Conservation (phyloP, 2,113 vertebrate species). For the Puffinus mauretanicus region DNA sequence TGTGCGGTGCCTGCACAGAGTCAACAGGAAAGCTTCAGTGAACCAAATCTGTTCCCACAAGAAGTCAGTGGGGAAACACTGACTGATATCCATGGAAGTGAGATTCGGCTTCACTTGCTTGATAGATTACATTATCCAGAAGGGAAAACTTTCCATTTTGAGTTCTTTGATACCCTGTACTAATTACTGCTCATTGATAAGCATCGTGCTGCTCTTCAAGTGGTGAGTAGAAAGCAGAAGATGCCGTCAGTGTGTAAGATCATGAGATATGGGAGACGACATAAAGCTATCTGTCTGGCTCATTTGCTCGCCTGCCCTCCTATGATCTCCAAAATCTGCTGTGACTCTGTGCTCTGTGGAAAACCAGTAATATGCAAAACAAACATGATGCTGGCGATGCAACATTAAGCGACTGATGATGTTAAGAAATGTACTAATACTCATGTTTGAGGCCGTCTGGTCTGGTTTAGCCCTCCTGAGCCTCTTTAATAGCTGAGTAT, state of each 20-base stretch:
- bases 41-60: not conserved
- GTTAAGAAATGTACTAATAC: constrained; percentile 43
- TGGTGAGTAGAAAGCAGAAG: not conserved
- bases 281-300: not conserved
- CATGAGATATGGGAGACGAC: not conserved
- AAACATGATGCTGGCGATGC: constrained; percentile 21
- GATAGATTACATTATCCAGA: not conserved
- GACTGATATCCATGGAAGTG: not conserved
- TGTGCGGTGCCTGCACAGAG: not conserved
- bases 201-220: not conserved
- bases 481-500: not conserved
- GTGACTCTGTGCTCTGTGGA: not conserved
- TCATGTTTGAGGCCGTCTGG: not conserved
- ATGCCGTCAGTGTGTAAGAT: not conserved
- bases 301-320: not conserved
- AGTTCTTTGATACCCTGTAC: not conserved
- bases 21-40: not conserved
- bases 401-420: constrained; percentile 62
- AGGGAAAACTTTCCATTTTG: not conserved
- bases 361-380: not conserved
- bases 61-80: not conserved
- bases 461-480: constrained; percentile 33
- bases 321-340: constrained; percentile 28
- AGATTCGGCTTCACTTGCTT: not conserved
- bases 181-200: not conserved